These are phyloP conservation scores for Mandrillus leucophaeus DNA, from an alignment of 2,113 vertebrate genomes.

Conservation along the genomic window DNA sequence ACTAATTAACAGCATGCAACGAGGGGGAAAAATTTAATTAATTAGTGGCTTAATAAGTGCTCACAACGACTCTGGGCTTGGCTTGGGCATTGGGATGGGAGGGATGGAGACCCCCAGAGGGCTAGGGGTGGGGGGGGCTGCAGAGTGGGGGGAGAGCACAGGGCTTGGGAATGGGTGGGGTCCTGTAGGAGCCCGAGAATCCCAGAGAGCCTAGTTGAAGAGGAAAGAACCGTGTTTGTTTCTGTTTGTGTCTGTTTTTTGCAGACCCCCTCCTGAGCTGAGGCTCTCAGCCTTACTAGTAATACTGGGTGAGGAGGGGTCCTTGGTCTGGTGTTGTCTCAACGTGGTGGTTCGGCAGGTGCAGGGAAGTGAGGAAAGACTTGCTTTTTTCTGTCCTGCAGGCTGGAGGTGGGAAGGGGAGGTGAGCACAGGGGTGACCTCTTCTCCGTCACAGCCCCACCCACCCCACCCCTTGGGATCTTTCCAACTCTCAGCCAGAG, in stretches of 20 bases:
- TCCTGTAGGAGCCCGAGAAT: background rate
- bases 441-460: background rate
- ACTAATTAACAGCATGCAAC: slow-evolving; percentile 77
- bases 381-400: background rate
- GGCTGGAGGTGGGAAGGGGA: background rate
- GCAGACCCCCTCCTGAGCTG: background rate
- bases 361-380: background rate
- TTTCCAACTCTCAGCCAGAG: background rate
- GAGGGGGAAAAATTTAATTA: slow-evolving; percentile 81
- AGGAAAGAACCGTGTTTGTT: background rate
- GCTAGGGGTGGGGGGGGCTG: background rate
- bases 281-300: rapidly evolving
- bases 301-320: rapidly evolving
- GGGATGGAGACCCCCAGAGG: background rate
- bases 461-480: background rate
- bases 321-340: background rate
- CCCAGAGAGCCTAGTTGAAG: background rate
- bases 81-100: background rate
- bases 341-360: rapidly evolving
- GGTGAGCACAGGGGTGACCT: no score
- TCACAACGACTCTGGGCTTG: slow-evolving; percentile 51
- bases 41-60: slow-evolving; percentile 73
- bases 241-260: background rate
- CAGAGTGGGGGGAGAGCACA: background rate
- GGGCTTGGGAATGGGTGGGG: background rate